A percentile compares a stretch with the other conserved stretches of the same genome.
Evolutionary conservation across 2,888 invertebrate genomes (phyloP).

Genomic region (Diarsia mendica): DNA sequence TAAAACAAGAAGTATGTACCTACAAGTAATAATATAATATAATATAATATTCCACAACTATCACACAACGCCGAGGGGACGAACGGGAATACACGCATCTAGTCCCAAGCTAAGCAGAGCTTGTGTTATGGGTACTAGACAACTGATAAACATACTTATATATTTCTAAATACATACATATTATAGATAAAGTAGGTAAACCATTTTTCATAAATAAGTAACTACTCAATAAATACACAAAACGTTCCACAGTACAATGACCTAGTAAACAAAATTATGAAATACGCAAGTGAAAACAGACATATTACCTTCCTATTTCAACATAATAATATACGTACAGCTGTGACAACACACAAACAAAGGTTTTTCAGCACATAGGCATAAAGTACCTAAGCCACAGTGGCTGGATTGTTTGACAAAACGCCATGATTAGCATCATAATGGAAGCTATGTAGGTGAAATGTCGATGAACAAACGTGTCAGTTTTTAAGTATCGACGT

Average conservation of each 20-base stretch:
- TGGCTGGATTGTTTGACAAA: constrained; percentile 43
- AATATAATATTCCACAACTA: too few species aligned
- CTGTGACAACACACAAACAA: constrained; percentile 63
- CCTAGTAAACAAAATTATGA: constrained; percentile 66
- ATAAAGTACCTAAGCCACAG: constrained; percentile 43
- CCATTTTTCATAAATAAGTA: background rate
- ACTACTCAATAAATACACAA: constrained; percentile 14
- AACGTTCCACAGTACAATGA: constrained; percentile 51
- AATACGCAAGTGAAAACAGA: constrained; percentile 59
- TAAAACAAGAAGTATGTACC: too few species aligned
- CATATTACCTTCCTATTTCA: constrained; percentile 43
- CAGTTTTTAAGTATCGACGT: constrained; percentile 10
- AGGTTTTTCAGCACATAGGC: constrained; percentile 51
- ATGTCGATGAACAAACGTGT: constrained; percentile 42
- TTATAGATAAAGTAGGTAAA: too few species aligned
- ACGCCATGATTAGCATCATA: constrained; percentile 66
- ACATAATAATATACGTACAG: constrained; percentile 42
- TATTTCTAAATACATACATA: too few species aligned
- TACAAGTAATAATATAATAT: too few species aligned
- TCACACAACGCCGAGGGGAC: too few species aligned
- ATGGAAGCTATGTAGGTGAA: constrained; percentile 51
- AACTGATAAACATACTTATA: too few species aligned
- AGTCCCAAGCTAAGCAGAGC: too few species aligned
- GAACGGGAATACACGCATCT: too few species aligned
- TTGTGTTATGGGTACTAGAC: too few species aligned